Base-by-base conservation (phyloP, 2,888 invertebrate species). In the Hyles lineata region DNA sequence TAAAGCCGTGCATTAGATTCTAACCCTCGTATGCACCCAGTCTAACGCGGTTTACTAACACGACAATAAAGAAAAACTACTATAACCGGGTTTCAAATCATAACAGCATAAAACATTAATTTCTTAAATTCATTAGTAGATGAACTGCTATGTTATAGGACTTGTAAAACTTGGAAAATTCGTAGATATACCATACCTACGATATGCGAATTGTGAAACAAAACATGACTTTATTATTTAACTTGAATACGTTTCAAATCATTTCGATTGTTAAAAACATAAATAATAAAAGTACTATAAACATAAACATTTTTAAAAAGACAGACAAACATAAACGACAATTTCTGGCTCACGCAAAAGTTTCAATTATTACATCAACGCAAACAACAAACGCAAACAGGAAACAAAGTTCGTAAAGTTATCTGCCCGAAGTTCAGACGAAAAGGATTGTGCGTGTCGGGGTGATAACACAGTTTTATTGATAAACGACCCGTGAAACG, bases 381-480 rank as follows among this genome's bases (percentile, higher is more conserved):
- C n/a, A n/a, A 55, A 23, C 60, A 25, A 25, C 25, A 25, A 60
- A 25, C 60, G n/a, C n/a, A n/a, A 55, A 23, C 60, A 25, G 60
- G 60, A 25, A 60, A 25, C 60, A 60, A 25, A 60, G 60, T 60
- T 60, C 60, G 25, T 17, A 43, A 60, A 60, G 60, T 60, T 60
- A 60, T 60, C 60, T 29, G 60, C 4, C 60, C 60, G 17, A 25
- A 60, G 60, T 29, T 60, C 25, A 60, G 60, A 59, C 23, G 1
- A 59, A 59, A 60, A 59, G 59, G 59, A 59, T 59, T 23, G 59
- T 23, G 60, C 11, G 17, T 17, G 5, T 23, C 23, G 59, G 23
- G 5, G 59, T 21, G 59, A 59, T 59, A 59, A 59, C 55, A n/a
- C 59, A 60, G 5, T 55, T 43, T 43, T 43, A 23, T n/a, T 59